Evolutionary conservation across 1,140 invertebrate genomes (phyloP).

Genomic region (Drosophila nigrodunni): DNA sequence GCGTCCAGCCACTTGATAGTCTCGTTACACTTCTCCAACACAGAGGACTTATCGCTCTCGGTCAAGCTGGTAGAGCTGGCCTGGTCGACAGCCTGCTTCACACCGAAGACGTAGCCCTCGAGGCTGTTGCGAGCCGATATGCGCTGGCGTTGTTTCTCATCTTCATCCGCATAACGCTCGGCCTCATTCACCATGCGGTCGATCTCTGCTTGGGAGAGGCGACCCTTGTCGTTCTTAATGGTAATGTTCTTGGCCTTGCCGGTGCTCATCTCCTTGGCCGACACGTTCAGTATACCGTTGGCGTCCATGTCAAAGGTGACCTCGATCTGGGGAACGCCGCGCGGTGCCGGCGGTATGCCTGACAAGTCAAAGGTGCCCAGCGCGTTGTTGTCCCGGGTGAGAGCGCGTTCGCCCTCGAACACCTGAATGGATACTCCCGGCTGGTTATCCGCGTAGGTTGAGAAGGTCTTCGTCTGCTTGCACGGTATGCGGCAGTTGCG

Average conservation of each 20-base stretch:
- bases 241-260: conserved; percentile 90
- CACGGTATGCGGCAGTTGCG: conserved; percentile 88
- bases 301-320: conserved; percentile 88
- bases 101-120: conserved; percentile 90
- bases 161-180: conserved; percentile 85
- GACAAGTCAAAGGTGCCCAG: conserved; percentile 92
- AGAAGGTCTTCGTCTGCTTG: conserved; percentile 88
- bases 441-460: conserved; percentile 90
- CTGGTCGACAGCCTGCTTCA: conserved; percentile 87
- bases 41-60: conserved; percentile 87
- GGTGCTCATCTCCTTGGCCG: conserved; percentile 86
- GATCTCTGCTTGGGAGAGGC: conserved; percentile 92
- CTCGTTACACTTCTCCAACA: conserved; percentile 86
- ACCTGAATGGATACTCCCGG: conserved; percentile 89
- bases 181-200: conserved; percentile 85
- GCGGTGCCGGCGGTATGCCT: conserved; percentile 92
- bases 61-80: conserved; percentile 88
- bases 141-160: conserved; percentile 89
- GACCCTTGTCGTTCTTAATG: conserved; percentile 93
- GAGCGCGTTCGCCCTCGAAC: conserved; percentile 89
- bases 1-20: conserved; percentile 87
- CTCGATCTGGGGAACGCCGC: conserved; percentile 92
- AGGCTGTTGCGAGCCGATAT: conserved; percentile 87
- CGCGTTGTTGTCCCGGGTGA: conserved; percentile 91
- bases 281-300: conserved; percentile 88